Conservation (phyloP, 2,113 vertebrate species). For the Grantiella picta region DNA sequence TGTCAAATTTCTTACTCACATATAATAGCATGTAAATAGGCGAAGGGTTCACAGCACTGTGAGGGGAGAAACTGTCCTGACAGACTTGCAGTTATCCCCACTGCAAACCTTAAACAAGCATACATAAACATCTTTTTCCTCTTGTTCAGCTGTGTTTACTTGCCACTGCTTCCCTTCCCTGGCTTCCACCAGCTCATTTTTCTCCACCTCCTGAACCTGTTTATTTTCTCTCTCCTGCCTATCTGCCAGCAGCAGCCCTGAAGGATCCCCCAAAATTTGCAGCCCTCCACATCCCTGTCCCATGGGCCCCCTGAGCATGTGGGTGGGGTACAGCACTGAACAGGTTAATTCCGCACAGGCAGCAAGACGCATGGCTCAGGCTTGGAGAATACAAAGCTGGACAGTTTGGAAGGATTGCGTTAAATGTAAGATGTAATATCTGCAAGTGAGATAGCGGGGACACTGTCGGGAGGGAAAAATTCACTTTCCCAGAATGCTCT, state of each 20-base stretch:
- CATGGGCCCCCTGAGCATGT: background rate
- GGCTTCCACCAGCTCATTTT: slow-evolving; percentile 6
- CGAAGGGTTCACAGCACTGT: background rate
- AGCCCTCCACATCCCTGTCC: background rate
- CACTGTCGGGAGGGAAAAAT: background rate
- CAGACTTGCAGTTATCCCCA: background rate
- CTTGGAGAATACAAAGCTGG: background rate
- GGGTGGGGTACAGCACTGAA: background rate
- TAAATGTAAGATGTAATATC: background rate
- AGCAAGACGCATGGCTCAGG: background rate
- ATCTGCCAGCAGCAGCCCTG: background rate
- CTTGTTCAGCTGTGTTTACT: slow-evolving; percentile 54
- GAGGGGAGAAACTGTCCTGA: background rate
- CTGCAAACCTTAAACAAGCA: slow-evolving; percentile 4
- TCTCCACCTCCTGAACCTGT: slow-evolving; percentile 7
- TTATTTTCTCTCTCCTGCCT: slow-evolving; percentile 30
- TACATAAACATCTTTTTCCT: slow-evolving; percentile 47
- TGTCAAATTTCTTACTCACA: background rate
- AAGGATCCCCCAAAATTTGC: background rate
- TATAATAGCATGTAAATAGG: background rate
- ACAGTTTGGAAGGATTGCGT: background rate
- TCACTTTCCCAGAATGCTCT: background rate
- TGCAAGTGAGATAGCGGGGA: background rate
- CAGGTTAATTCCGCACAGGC: background rate
- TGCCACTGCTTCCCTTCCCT: slow-evolving; percentile 27